Conservation (phyloP, 53 echinoderm and acorn worm species). For the Astropecten irregularis region DNA sequence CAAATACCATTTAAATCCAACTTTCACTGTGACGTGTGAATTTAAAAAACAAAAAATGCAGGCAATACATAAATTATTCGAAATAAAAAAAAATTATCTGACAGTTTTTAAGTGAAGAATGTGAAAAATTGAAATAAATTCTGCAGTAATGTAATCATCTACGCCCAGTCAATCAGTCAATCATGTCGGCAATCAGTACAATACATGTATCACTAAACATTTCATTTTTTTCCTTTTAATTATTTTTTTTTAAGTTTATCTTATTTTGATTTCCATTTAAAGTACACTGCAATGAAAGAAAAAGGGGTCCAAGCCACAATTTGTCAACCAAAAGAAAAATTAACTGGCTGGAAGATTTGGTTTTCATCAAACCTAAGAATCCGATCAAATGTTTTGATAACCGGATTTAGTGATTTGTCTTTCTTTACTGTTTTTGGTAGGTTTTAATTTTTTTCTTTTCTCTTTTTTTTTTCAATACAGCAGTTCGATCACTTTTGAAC, state of each 20-base stretch:
- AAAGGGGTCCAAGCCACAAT: neutral
- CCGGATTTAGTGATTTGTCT: neutral
- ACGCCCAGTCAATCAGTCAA: neutral
- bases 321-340: neutral
- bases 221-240: slow-evolving; percentile 17
- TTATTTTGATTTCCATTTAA: neutral
- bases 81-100: too few species aligned
- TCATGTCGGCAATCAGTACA: slow-evolving; percentile 12
- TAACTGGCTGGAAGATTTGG: neutral
- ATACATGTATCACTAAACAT: slow-evolving; percentile 36
- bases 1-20: too few species aligned
- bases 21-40: too few species aligned
- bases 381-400: neutral
- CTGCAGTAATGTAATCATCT: neutral
- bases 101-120: too few species aligned
- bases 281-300: slow-evolving; percentile 44
- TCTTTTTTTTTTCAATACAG: neutral
- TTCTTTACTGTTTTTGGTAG: too few species aligned
- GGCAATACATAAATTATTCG: too few species aligned
- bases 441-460: neutral
- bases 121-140: neutral
- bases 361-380: too few species aligned
- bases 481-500: slow-evolving; percentile 45
- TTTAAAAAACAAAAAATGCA: neutral
- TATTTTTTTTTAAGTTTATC: slow-evolving; percentile 15